Evolutionary conservation across 2,888 invertebrate genomes (phyloP), one percentile per base, ranked within the genome.

Genomic region (Sphaeridia pumilis): DNA sequence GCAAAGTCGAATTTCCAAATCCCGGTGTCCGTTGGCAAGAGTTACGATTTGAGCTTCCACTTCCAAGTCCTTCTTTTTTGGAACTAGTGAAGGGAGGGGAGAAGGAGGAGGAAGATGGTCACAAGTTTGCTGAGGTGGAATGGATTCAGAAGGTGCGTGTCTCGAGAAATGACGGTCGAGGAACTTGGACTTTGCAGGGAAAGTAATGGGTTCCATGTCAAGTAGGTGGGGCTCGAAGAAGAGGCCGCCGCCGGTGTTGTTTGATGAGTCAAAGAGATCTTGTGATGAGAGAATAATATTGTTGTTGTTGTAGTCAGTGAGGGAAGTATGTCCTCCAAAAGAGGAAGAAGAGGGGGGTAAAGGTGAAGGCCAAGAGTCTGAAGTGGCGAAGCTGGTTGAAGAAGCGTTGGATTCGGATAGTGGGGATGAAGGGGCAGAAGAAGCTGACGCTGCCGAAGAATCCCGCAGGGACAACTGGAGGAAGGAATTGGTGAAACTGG

Each of bases 21-120:
- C 64, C 21, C 61, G 52, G 38, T 64, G 64, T 24, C 64, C 61
- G 48, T 64, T 64, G 24, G 58, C 58, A n/a, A 63, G 54, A 3
- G 60, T 60, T 12, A 62, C 58, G 31, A 64, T 64, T 51, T 64
- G 59, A 10, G 64, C 59, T 38, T 64, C 64, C 17, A 64, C 60
- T 50, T 56, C 56, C 41, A 56, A 44, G 35, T 56, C 56, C 36
- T 53, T 56, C 27, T 55, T 52, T 20, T 52, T 52, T 26, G 38
- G 27, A 3, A 51, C 46, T 12, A 45, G 36, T 22, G 21, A 22
- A 38, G 25, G 31, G 2, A 28, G 14, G 31, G 10, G 7, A 7
- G 38, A 17, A 20, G 7, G 5, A 17, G 7, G 5, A n/a, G n/a
- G n/a, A n/a, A n/a, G n/a, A n/a, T n/a, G n/a, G n/a, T n/a, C n/a